Percentiles rank a stretch among this genome's conserved stretches.
phyloP scores from a whole-genome alignment of 30 jellyfish, hydroid and myxozoan genomes.

The Hydractinia symbiolongicarpus region DNA sequence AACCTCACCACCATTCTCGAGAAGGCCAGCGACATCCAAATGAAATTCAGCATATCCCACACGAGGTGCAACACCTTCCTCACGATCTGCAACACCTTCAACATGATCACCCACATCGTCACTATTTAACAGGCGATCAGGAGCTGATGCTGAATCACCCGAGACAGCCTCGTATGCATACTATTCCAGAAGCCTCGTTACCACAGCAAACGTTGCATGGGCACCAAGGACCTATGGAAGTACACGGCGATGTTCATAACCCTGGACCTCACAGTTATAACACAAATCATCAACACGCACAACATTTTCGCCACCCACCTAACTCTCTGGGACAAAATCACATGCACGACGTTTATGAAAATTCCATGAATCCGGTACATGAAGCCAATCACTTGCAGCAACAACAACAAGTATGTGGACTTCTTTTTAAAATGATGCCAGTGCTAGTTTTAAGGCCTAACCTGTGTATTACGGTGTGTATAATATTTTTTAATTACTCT shows the following conservation, averaged over 20 bases:
- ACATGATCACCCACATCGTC: not conserved
- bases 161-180: conserved; percentile 10
- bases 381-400: too few relatives aligned
- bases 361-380: too few relatives aligned
- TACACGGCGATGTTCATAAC: not conserved
- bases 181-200: not conserved
- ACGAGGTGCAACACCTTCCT: conserved; percentile 2
- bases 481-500: too few relatives aligned
- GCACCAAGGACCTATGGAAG: not conserved
- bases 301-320: not conserved
- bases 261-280: not conserved
- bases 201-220: conserved; percentile 2
- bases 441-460: too few relatives aligned
- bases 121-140: too few relatives aligned
- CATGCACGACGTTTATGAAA: not conserved
- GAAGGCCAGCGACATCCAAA: too few relatives aligned
- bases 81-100: conserved; percentile 3
- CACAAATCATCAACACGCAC: not conserved
- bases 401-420: too few relatives aligned
- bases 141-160: not conserved
- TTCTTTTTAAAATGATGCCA: too few relatives aligned
- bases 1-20: too few relatives aligned
- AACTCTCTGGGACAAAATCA: not conserved
- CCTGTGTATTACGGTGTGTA: too few relatives aligned
- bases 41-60: not conserved